Evolutionary conservation across 2,888 invertebrate species (phyloP).

Genomic region (Orthosia gothica): DNA sequence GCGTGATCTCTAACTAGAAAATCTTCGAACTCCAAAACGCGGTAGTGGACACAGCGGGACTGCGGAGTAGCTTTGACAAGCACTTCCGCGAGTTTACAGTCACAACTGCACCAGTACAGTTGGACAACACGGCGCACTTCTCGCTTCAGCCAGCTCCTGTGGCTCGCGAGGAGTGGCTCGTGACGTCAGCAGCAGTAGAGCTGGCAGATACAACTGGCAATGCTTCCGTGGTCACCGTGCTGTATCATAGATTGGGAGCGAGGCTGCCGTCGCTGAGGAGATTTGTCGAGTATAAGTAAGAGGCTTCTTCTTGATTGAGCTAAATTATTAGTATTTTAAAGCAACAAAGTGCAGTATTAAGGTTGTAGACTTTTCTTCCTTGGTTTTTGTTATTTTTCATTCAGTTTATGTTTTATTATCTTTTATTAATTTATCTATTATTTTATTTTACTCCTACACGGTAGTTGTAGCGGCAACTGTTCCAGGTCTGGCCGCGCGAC

Average conservation of each 20-base stretch:
- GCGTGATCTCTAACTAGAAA: conserved; percentile 77
- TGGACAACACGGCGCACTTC: conserved; percentile 83
- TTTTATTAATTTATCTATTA: conserved; percentile 16
- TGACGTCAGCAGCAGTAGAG: conserved; percentile 84
- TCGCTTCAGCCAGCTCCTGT: conserved; percentile 72
- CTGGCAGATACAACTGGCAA: conserved; percentile 78
- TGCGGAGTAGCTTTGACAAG: conserved; percentile 79
- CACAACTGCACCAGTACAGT: conserved; percentile 78
- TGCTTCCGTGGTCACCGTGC: conserved; percentile 88
- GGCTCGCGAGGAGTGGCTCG: conserved; percentile 80
- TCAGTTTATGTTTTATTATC: conserved; percentile 1
- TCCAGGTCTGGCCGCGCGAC: conserved; percentile 93
- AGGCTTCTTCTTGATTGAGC: background rate
- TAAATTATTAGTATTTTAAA: background rate
- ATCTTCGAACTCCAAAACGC: conserved; percentile 87
- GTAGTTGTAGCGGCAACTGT: conserved; percentile 77
- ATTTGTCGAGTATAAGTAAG: conserved; percentile 91
- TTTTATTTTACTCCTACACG: conserved; percentile 32
- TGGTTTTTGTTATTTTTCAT: no score
- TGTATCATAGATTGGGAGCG: conserved; percentile 92
- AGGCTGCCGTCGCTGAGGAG: conserved; percentile 92
- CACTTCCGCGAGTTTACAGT: conserved; percentile 82
- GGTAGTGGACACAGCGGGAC: conserved; percentile 80
- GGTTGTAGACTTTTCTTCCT: no score
- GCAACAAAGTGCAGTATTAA: no score